A percentile compares a stretch with the other conserved stretches of the same genome.
Evolutionary conservation across 2,797 vertebrate species (phyloP).

Genomic region (Aselliscus stoliczkanus): DNA sequence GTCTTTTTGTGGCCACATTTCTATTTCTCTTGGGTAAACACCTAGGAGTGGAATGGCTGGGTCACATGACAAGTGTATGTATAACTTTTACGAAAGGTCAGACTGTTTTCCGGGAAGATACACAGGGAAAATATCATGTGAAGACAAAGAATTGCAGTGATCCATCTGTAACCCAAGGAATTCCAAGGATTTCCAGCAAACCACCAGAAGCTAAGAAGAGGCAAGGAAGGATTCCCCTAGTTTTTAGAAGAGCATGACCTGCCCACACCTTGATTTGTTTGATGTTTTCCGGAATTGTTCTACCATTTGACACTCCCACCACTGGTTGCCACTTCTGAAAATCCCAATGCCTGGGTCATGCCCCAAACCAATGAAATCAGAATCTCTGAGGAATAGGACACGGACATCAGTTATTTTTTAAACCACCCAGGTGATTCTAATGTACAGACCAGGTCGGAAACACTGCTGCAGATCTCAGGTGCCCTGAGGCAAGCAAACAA

Average conservation of each 20-base stretch:
- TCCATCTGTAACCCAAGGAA: neutral
- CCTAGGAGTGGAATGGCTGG: neutral
- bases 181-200: neutral
- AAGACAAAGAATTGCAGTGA: neutral
- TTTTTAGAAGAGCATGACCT: neutral
- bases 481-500: neutral
- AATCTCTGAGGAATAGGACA: neutral
- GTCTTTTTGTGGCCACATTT: neutral
- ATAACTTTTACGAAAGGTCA: neutral
- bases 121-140: neutral
- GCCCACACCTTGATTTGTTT: neutral
- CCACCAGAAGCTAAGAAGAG: neutral
- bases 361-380: neutral
- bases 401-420: neutral
- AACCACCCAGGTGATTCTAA: neutral
- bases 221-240: neutral
- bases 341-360: neutral
- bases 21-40: neutral
- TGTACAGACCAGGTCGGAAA: neutral
- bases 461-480: neutral
- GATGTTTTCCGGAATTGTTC: neutral
- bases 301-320: neutral
- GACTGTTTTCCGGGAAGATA: neutral
- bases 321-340: neutral
- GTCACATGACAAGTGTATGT: neutral